Conservation (phyloP, 2,888 invertebrate genomes). For the Cataglyphis livida region DNA sequence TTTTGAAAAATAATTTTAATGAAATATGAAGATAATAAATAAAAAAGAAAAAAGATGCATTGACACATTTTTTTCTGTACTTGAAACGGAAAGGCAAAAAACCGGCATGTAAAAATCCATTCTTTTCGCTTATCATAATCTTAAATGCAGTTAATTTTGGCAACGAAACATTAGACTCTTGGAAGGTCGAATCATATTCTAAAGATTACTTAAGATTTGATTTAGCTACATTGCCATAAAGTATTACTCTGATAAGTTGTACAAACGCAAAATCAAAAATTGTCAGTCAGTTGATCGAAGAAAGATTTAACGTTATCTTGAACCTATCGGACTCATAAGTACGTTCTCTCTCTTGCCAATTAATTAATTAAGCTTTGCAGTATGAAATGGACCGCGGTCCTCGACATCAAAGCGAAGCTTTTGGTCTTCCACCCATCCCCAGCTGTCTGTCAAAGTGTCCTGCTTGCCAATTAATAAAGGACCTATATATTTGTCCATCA, state of each 20-base stretch:
- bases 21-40: not conserved
- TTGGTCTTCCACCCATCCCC: constrained; percentile 72
- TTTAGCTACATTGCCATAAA: not conserved
- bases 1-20: not conserved
- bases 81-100: too few relatives aligned
- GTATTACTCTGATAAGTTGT: not conserved
- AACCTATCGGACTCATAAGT: constrained; percentile 60
- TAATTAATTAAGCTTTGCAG: constrained; percentile 82
- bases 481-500: constrained; percentile 80
- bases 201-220: constrained; percentile 19
- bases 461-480: constrained; percentile 83
- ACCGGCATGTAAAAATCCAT: not conserved
- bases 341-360: constrained; percentile 71
- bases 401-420: constrained; percentile 82
- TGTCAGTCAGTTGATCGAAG: not conserved
- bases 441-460: constrained; percentile 77
- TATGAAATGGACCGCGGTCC: constrained; percentile 81
- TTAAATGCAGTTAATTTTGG: constrained; percentile 25
- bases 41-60: not conserved
- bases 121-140: not conserved
- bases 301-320: constrained; percentile 57
- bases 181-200: not conserved
- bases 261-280: constrained; percentile 11
- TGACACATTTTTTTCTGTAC: not conserved
- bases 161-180: constrained; percentile 40